Evolutionary conservation across 2,113 vertebrate genomes (phyloP).

Genomic region (Falco punctatus): DNA sequence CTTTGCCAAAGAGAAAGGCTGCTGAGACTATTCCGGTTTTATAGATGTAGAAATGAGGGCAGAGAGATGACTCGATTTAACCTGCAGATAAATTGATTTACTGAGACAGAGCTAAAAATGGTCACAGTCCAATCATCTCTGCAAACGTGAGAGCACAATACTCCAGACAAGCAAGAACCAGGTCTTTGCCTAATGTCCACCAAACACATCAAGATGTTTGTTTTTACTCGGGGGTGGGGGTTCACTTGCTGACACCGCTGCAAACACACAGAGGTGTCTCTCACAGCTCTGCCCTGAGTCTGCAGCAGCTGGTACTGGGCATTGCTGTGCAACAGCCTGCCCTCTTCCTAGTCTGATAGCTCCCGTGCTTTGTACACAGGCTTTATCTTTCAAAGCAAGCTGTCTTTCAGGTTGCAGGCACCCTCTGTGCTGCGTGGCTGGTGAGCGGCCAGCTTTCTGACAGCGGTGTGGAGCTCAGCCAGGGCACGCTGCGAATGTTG

Average conservation of each 20-base stretch:
- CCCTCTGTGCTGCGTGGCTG: neutral
- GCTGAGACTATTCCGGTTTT: neutral
- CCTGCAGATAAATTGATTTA: conserved; percentile 11
- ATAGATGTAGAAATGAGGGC: neutral
- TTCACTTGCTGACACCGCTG: neutral
- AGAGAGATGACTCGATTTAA: neutral
- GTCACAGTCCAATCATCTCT: neutral
- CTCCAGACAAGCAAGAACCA: neutral
- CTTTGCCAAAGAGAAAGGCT: neutral
- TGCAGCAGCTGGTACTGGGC: neutral
- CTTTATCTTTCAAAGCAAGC: neutral
- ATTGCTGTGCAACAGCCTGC: neutral
- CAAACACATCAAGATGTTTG: neutral
- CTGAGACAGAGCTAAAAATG: neutral
- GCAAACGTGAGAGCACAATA: neutral
- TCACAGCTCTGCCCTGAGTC: neutral
- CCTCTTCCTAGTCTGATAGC: neutral
- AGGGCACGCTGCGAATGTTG: neutral
- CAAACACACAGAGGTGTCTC: neutral
- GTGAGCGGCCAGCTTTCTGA: neutral
- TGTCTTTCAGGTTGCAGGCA: neutral
- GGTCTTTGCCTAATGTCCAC: neutral
- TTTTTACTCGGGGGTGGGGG: neutral
- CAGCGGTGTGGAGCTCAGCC: neutral
- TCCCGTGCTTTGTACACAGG: neutral